A percentile compares a stretch with the other conserved stretches of the same genome.
Conservation (phyloP, 2,797 vertebrate genomes). For the Enteromius unitaeniatus region DNA sequence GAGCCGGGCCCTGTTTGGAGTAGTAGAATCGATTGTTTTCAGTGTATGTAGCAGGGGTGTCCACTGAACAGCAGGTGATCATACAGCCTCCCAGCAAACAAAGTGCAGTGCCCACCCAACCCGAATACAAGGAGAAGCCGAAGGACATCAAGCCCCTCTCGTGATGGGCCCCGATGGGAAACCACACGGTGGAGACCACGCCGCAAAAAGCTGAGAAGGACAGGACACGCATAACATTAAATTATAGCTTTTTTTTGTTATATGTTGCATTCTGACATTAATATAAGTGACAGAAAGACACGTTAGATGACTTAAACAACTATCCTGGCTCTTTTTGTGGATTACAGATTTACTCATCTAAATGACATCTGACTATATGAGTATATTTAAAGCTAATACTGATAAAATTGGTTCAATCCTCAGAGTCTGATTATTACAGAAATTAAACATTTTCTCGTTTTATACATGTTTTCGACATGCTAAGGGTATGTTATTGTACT, state of each 20-base stretch:
- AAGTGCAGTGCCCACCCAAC: constrained; percentile 91
- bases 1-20: constrained; percentile 79
- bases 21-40: constrained; percentile 95
- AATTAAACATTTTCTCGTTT: not conserved
- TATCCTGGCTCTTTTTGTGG: not conserved
- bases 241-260: too few relatives aligned
- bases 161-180: constrained; percentile 89
- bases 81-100: constrained; percentile 88
- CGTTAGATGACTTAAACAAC: not conserved
- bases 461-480: not conserved
- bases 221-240: constrained; percentile 15
- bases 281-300: not conserved
- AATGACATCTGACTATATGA: constrained; percentile 7
- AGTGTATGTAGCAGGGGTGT: constrained; percentile 83
- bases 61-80: constrained; percentile 87
- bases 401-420: not conserved
- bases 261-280: not conserved
- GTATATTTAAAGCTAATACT: constrained; percentile 11
- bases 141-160: constrained; percentile 92
- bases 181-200: constrained; percentile 92
- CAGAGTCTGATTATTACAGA: not conserved
- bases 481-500: not conserved
- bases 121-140: constrained; percentile 92
- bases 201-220: constrained; percentile 84
- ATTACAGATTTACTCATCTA: not conserved